Evolutionary conservation across 2,797 vertebrate species (phyloP).

Genomic region (Tokudaia tokunoshimensis): DNA sequence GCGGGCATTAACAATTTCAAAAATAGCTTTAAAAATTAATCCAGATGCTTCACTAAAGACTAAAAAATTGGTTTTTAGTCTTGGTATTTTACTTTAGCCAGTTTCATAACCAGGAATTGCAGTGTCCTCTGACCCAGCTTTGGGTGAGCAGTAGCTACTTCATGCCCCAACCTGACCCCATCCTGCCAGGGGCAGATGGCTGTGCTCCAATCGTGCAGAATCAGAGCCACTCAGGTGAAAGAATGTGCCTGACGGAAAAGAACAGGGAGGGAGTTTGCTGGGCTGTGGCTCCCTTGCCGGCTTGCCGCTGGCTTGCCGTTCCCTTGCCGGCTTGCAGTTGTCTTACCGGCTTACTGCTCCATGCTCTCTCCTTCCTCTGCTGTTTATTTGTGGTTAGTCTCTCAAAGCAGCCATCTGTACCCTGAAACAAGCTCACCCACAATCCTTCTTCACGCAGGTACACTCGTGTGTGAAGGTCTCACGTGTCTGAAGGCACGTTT

Average conservation of each 20-base stretch:
- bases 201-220: not conserved
- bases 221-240: not conserved
- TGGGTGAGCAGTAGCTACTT: not conserved
- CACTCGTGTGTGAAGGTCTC: not conserved
- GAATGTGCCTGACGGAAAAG: not conserved
- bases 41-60: conserved; percentile 4
- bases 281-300: not conserved
- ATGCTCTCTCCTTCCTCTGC: not conserved
- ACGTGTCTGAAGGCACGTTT: not conserved
- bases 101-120: not conserved
- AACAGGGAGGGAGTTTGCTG: not conserved
- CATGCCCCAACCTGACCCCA: not conserved
- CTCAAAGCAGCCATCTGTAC: not conserved
- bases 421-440: not conserved
- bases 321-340: too few species aligned
- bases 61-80: not conserved
- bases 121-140: not conserved
- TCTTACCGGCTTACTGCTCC: too few species aligned
- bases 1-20: conserved; percentile 20
- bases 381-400: not conserved
- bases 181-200: not conserved
- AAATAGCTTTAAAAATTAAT: conserved; percentile 35
- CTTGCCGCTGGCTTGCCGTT: too few species aligned
- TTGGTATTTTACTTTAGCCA: not conserved
- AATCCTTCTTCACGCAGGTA: not conserved